A percentile compares a stretch with the other conserved stretches of the same genome.
phyloP scores from a whole-genome alignment of 2,113 vertebrate genomes.

The Cephalophus harveyi region DNA sequence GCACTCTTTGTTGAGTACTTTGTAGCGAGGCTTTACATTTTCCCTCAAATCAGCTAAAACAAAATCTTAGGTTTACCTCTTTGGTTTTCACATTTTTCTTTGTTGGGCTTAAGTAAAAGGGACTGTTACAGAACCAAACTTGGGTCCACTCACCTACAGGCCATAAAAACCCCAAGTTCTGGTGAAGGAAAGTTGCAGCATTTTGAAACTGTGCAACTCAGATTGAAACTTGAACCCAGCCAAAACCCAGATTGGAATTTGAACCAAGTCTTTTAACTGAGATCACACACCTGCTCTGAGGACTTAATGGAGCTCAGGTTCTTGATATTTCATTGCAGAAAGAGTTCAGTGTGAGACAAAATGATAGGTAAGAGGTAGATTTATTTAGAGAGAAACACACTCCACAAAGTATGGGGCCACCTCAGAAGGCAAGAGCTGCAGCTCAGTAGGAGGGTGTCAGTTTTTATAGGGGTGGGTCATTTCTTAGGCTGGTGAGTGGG shows the following conservation, averaged over 20 bases:
- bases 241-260: not conserved
- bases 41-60: not conserved
- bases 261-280: not conserved
- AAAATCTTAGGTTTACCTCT: not conserved
- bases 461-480: not conserved
- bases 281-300: not conserved
- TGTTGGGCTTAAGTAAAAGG: not conserved
- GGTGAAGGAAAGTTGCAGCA: not conserved
- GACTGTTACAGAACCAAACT: not conserved
- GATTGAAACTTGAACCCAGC: not conserved
- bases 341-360: not conserved
- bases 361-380: not conserved
- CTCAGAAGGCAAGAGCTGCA: not conserved
- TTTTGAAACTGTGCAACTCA: not conserved
- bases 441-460: not conserved
- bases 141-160: not conserved
- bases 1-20: not conserved
- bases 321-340: not conserved
- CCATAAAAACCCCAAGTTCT: not conserved
- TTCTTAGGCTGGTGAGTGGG: not conserved
- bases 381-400: not conserved
- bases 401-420: not conserved
- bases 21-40: not conserved
- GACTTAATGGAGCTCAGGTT: not conserved
- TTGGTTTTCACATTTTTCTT: constrained; percentile 12